Evolutionary conservation across 2,888 invertebrate species (phyloP), one percentile per base, ranked within the genome.

Genomic region (Eulithis testata): DNA sequence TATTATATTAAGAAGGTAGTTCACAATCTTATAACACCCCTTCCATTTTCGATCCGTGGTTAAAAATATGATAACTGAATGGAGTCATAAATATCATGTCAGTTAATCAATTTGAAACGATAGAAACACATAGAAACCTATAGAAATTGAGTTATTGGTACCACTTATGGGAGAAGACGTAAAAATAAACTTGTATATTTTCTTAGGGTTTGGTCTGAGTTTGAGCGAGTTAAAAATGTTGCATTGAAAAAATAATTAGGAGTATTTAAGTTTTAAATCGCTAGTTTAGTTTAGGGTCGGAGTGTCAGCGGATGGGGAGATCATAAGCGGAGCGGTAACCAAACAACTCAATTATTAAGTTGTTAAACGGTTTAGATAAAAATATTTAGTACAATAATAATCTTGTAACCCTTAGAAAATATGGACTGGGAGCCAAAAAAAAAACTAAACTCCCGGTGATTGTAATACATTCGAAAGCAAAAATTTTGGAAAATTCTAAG

Each of bases 141-240:
- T 68, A 63, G 27, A 60, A 43, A 44, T 56, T 66, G 61, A 63
- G 49, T 66, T 65, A 65, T 56, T 47, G 53, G 31, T 69, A 72
- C 72, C 76, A 77, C 77, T 79, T 75, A 65, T 65, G 27, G 68
- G 75, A 65, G 78, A 69, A 65, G 71, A 66, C 75, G 79, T 85
- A 81, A 84, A 83, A 79, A 73, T 80, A 72, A 77, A 80, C 77
- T 72, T 82, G 81, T 84, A 73, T 84, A 80, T 84, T 83, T 82
- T 83, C 76, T 73, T 61, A 72, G 73, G 68, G 77, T 73, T 36
- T 36, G 77, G 78, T 55, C 6, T 3, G 4, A 76, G 55, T 82
- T 71, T 0, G 0, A 79, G 85, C 85, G 83, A 79, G 69, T 71
- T 4, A 4, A n/a, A n/a, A 44, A 1, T 11, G 44, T 44, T 4